phyloP scores from a whole-genome alignment of 2,113 vertebrate species.

The Daphoenositta chrysoptera region DNA sequence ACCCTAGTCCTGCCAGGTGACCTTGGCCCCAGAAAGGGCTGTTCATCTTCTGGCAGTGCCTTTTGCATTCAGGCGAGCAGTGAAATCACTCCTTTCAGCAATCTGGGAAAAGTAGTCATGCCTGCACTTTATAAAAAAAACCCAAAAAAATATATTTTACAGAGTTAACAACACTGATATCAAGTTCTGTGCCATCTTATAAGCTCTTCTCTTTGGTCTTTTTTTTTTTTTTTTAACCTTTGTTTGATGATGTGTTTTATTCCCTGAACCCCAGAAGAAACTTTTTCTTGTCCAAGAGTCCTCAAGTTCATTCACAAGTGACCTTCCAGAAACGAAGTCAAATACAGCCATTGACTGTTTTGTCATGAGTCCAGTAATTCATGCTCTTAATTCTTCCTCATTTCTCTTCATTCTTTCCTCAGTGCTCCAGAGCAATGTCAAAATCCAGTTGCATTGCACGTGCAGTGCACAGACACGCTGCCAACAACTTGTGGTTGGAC shows the following conservation, averaged over 20 bases:
- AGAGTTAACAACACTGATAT: neutral
- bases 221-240: neutral
- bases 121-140: neutral
- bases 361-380: neutral
- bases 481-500: neutral
- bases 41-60: neutral
- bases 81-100: neutral
- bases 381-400: neutral
- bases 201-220: neutral
- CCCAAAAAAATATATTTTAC: neutral
- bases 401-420: neutral
- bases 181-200: neutral
- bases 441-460: neutral
- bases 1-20: neutral
- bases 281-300: neutral
- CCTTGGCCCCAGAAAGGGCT: neutral
- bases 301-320: neutral
- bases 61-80: neutral
- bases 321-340: neutral
- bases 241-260: neutral
- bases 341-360: neutral
- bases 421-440: neutral
- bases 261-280: neutral
- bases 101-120: neutral
- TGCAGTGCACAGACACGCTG: neutral